Base-by-base conservation (phyloP, 2,113 vertebrate genomes). In the Dendropsophus ebraccatus region DNA sequence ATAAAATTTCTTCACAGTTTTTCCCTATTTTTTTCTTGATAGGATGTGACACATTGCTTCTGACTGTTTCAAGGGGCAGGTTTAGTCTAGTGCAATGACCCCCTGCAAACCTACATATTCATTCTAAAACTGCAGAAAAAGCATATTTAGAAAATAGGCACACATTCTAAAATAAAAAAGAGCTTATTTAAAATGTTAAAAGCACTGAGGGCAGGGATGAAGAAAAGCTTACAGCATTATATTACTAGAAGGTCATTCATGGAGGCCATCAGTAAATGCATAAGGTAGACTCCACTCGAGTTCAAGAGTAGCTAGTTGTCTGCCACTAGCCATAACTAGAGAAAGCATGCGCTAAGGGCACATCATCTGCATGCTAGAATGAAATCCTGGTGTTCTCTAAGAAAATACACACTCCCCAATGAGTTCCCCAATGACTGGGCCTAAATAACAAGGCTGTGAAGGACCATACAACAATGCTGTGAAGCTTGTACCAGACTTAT, bases 111-210 rank as follows among this genome's bases (percentile, higher is more conserved):
- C 50, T 28, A 77, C 17, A 45, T 25, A 77, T 52, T 54, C 47
- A 9, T 30, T 52, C 49, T 58, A n/a, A n/a, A 58, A 79, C 32
- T n/a, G 52, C 76, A 79, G 76, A 56, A 52, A 58, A 56, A 79
- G 50, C 76, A 79, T 56, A 79, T 30, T 37, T 56, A 56, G 76
- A 56, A 79, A 79, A 79, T 79, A 79, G 28, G 76, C 52, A 79
- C 76, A 79, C 28, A 41, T 58, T 56, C 76, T 58, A 79, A 79
- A 56, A 79, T 23, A 35, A 77, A 52, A 75, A 56, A 79, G 76
- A 79, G 50, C 50, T 79, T 77, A 77, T 17, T 54, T 56, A 54
- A 77, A 52, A 54, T 32, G 49, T 54, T 9, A 30, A 52, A 76
- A 54, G 30, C 28, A 77, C 2, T 30, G 19, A 54, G 28, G 25